These are phyloP conservation scores for Himalopsyche phryganea DNA, from an alignment of 1,140 invertebrate species.

Conservation along the genomic window DNA sequence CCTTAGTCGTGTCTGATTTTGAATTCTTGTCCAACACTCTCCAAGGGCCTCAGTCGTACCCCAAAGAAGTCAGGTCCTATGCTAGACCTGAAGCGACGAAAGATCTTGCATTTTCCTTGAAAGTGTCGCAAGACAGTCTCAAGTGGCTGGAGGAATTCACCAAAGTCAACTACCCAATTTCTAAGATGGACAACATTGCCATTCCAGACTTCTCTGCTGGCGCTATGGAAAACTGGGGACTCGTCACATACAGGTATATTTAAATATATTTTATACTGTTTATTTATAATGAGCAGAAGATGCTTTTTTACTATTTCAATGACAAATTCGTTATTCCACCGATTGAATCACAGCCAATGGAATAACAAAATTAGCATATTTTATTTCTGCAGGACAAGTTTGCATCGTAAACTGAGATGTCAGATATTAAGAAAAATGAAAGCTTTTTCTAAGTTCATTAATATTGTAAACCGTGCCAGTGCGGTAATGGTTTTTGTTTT, in stretches of 20 bases:
- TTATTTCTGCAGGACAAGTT: too few relatives aligned
- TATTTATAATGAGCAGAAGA: too few relatives aligned
- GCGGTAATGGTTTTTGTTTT: too few relatives aligned
- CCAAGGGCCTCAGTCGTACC: constrained; percentile 38
- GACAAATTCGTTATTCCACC: too few relatives aligned
- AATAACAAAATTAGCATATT: too few relatives aligned
- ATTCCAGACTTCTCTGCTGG: constrained; percentile 73
- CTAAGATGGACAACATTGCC: constrained; percentile 66
- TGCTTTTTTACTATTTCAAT: too few relatives aligned
- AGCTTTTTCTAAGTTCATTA: too few relatives aligned
- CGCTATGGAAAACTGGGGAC: constrained; percentile 86
- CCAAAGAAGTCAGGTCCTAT: constrained; percentile 57
- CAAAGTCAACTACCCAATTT: constrained; percentile 47
- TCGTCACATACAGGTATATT: constrained; percentile 64
- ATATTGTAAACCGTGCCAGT: too few relatives aligned
- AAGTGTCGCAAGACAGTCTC: constrained; percentile 64
- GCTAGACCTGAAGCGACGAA: constrained; percentile 62
- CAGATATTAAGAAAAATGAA: too few relatives aligned
- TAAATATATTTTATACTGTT: too few relatives aligned
- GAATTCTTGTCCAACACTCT: constrained; percentile 49
- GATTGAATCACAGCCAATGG: too few relatives aligned
- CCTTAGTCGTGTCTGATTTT: constrained; percentile 75
- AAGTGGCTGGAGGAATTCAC: constrained; percentile 52
- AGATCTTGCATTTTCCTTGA: constrained; percentile 56
- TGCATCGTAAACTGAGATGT: too few relatives aligned